Conservation (phyloP, 2,113 vertebrate genomes). For the Engraulis encrasicolus region DNA sequence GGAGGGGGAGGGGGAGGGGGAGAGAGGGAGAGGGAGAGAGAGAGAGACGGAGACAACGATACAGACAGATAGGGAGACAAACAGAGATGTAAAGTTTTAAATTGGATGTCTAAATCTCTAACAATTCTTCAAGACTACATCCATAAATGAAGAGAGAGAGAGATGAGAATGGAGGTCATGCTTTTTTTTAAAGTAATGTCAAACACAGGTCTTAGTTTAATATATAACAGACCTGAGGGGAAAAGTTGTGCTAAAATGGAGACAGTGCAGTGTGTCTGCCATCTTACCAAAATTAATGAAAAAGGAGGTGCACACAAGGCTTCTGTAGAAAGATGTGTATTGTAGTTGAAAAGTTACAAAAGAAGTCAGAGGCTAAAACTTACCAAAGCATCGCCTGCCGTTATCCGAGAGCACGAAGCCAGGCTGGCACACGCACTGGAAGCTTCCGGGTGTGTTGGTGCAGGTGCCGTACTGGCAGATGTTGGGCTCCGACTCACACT, state of each 20-base stretch:
- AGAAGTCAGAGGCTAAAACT: too few species aligned
- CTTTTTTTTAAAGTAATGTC: neutral
- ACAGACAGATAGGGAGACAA: too few species aligned
- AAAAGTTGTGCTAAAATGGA: too few species aligned
- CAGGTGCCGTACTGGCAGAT: conserved; percentile 91
- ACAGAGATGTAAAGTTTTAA: too few species aligned
- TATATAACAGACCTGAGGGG: neutral
- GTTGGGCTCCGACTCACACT: conserved; percentile 87
- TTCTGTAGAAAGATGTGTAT: too few species aligned
- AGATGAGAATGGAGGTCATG: neutral
- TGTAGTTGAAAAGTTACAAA: too few species aligned
- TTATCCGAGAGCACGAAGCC: conserved; percentile 91
- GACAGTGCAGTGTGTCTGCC: too few species aligned
- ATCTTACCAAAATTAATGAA: too few species aligned
- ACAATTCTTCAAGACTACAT: too few species aligned
- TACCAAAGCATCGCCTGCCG: conserved; percentile 88
- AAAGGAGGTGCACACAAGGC: too few species aligned
- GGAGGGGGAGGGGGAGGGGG: neutral
- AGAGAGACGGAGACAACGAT: too few species aligned
- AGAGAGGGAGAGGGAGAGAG: neutral
- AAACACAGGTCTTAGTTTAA: neutral
- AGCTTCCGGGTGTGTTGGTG: conserved; percentile 88
- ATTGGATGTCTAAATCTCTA: too few species aligned
- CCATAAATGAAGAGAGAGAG: neutral
- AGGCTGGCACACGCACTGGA: conserved; percentile 86